phyloP scores from a whole-genome alignment of 2,888 invertebrate species.

The Fragum sueziense region DNA sequence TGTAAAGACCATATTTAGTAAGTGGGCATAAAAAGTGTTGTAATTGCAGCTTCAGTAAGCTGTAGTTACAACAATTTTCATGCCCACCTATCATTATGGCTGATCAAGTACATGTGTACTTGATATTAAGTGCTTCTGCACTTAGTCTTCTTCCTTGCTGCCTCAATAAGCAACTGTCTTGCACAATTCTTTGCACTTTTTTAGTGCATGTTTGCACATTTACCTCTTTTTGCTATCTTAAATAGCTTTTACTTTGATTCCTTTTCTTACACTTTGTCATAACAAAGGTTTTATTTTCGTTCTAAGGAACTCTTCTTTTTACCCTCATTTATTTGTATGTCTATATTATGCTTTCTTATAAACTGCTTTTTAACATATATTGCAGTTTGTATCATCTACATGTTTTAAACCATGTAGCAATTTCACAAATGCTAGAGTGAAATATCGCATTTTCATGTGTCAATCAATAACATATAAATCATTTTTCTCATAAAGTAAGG shows the following conservation, averaged over 20 bases:
- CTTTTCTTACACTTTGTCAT: too few relatives aligned
- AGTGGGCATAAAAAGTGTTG: neutral
- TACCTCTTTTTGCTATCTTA: neutral
- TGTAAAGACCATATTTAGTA: neutral
- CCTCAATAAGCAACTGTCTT: conserved; percentile 1
- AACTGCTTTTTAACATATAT: conserved; percentile 9
- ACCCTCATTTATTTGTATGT: too few relatives aligned
- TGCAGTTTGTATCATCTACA: neutral
- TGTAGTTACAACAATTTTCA: too few relatives aligned
- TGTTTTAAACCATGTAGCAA: neutral
- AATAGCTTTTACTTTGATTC: neutral
- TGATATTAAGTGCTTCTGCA: conserved; percentile 8
- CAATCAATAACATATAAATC: neutral
- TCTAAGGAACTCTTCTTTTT: too few relatives aligned
- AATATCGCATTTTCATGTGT: neutral
- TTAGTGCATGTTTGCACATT: neutral
- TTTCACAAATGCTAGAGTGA: neutral
- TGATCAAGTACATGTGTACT: neutral
- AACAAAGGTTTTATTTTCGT: too few relatives aligned
- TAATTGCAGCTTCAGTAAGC: too few relatives aligned
- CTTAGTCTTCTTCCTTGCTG: neutral
- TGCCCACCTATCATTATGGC: neutral
- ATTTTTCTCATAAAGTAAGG: neutral
- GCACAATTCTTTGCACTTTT: neutral
- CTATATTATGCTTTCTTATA: too few relatives aligned